Percentiles rank a stretch among this genome's conserved stretches.
Evolutionary conservation across 2,113 vertebrate species (phyloP).

Genomic region (Marmota flaviventris): DNA sequence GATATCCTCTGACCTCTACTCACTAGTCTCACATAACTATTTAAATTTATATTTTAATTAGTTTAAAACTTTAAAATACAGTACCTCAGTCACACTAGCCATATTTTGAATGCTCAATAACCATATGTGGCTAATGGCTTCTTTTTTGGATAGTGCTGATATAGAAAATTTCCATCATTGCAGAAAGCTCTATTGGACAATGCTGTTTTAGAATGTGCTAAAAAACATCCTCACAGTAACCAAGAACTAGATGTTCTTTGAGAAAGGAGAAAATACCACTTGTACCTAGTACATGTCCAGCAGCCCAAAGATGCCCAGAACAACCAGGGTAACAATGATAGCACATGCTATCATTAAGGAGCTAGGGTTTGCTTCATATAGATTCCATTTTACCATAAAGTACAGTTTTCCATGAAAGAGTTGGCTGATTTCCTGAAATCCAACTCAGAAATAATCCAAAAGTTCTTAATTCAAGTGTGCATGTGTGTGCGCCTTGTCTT

Average conservation of each 20-base stretch:
- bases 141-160: not conserved
- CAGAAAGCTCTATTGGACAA: not conserved
- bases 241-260: not conserved
- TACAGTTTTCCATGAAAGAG: not conserved
- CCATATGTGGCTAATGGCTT: not conserved
- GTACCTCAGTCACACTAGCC: not conserved
- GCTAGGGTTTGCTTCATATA: not conserved
- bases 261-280: not conserved
- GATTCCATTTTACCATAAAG: conserved; percentile 21
- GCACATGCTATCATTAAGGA: not conserved
- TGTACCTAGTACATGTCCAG: not conserved
- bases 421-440: conserved; percentile 50
- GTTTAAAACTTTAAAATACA: not conserved
- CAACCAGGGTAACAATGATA: not conserved
- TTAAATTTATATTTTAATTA: conserved; percentile 56
- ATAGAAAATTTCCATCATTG: not conserved
- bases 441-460: conserved; percentile 34
- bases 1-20: not conserved
- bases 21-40: not conserved
- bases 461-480: conserved; percentile 12
- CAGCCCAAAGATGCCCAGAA: not conserved
- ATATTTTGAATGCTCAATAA: conserved; percentile 34
- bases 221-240: not conserved
- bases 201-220: not conserved
- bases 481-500: not conserved